Percentiles rank a stretch among this genome's conserved stretches.
phyloP scores from a whole-genome alignment of 2,888 invertebrate genomes.

The Sphaerophoria taeniata region DNA sequence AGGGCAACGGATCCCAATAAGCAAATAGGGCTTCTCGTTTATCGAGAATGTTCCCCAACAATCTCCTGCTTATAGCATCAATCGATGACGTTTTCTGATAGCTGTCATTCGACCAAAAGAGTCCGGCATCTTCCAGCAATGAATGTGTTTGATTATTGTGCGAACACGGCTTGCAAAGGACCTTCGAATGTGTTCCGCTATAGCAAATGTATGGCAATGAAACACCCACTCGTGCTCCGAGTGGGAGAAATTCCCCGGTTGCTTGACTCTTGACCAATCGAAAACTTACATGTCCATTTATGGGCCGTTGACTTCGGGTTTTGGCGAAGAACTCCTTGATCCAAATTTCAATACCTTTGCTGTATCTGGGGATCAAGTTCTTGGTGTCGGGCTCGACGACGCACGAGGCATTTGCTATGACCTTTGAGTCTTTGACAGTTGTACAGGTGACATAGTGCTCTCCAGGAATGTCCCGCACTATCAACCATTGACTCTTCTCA shows the following conservation, averaged over 20 bases:
- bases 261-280: slow-evolving; percentile 87
- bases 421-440: slow-evolving; percentile 90
- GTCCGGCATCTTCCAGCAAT: slow-evolving; percentile 85
- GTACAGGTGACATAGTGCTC: slow-evolving; percentile 92
- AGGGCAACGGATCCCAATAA: slow-evolving; percentile 93
- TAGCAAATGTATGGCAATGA: slow-evolving; percentile 92
- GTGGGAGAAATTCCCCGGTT: slow-evolving; percentile 85
- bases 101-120: slow-evolving; percentile 85
- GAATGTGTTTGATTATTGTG: slow-evolving; percentile 84
- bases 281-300: slow-evolving; percentile 92
- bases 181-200: slow-evolving; percentile 86
- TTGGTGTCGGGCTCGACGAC: slow-evolving; percentile 87
- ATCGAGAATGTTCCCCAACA: slow-evolving; percentile 88
- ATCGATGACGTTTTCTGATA: slow-evolving; percentile 82
- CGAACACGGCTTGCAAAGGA: slow-evolving; percentile 86
- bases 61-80: slow-evolving; percentile 84
- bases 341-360: slow-evolving; percentile 89
- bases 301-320: slow-evolving; percentile 86
- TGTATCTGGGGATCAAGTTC: slow-evolving; percentile 88
- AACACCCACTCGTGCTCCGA: slow-evolving; percentile 90
- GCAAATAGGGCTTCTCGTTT: slow-evolving; percentile 91
- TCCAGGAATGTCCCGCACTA: slow-evolving; percentile 89
- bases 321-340: slow-evolving; percentile 88
- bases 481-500: slow-evolving; percentile 90
- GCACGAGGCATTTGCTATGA: slow-evolving; percentile 92